Evolutionary conservation across 2,888 invertebrate genomes (phyloP).

Genomic region (Andrena bucephala): DNA sequence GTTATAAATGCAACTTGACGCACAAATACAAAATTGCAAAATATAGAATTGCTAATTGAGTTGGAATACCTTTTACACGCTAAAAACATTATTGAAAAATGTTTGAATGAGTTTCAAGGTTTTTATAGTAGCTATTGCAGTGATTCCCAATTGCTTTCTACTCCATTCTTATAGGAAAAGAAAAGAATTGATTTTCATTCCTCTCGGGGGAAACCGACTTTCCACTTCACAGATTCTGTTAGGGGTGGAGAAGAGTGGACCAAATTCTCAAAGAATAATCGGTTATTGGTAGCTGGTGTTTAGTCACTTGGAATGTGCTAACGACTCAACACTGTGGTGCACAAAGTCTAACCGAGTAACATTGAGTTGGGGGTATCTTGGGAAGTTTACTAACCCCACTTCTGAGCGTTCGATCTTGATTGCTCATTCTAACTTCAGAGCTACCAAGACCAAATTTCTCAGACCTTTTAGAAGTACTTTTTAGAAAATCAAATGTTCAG

Average conservation of each 20-base stretch:
- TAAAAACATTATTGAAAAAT: not conserved
- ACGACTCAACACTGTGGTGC: not conserved
- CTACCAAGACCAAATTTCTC: no score
- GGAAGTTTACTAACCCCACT: no score
- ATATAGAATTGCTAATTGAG: constrained; percentile 10
- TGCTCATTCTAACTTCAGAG: no score
- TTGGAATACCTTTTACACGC: not conserved
- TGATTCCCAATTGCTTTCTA: not conserved
- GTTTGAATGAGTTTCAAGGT: not conserved
- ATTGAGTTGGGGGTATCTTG: no score
- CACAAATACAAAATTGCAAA: not conserved
- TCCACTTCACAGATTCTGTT: not conserved
- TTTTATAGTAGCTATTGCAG: not conserved
- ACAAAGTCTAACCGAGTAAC: no score
- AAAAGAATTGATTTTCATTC: no score
- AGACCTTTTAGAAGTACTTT: no score
- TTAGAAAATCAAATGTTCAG: no score
- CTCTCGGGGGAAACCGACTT: no score
- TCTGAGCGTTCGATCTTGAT: no score
- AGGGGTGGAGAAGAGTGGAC: not conserved
- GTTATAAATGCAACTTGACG: not conserved
- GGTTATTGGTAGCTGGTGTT: constrained; percentile 1
- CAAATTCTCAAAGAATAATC: constrained; percentile 10
- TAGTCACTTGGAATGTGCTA: not conserved
- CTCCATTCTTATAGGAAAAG: not conserved